Evolutionary conservation across 2,113 vertebrate species (phyloP), one percentile per base, ranked within the genome.

Genomic region (Turnix velox): DNA sequence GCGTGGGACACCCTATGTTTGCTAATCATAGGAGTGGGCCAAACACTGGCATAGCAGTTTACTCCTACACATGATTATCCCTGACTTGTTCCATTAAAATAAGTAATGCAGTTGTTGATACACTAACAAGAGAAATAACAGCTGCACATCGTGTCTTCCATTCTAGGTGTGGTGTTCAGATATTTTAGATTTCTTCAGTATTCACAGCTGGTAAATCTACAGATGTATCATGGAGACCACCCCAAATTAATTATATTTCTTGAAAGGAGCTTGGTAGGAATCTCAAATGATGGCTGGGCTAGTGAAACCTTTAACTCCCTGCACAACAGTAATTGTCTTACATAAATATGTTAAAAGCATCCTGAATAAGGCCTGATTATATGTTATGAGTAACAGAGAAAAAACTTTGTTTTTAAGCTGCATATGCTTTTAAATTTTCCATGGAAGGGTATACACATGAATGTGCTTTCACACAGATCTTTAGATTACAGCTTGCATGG

Each of bases 401-500:
- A 15, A 30, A 14, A 3, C 31, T 48, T 17, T 46, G 11, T 1
- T 37, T 81, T 66, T 19, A 25, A 66, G 65, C 43, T 74, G 57
- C 80, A 61, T 78, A 37, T 59, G 72, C 51, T 43, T 71, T 66
- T 68, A 84, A 33, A 84, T 92, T 59, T 84, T 57, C 66, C 65
- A 66, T n/a, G 0, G 12, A 25, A 84, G 68, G 37, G 55, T 27
- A 20, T 18, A 28, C 0, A 7, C 9, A 11, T 7, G 46, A 10
- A 37, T 13, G 45, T 46, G 4, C 43, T 63, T 51, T 39, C n/a
- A 30, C 55, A 40, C 68, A 58, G 86, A 75, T 79, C 87, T 71
- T 5, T 93, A 93, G 80, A 81, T 87, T 63, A 49, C 84, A 87
- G 22, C 94, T 93, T 88, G 49, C 82, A 79, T 12, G 22, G 81